Evolutionary conservation across 2,113 vertebrate species (phyloP), one percentile per base, ranked within the genome.

Genomic region (Archocentrus centrarchus): DNA sequence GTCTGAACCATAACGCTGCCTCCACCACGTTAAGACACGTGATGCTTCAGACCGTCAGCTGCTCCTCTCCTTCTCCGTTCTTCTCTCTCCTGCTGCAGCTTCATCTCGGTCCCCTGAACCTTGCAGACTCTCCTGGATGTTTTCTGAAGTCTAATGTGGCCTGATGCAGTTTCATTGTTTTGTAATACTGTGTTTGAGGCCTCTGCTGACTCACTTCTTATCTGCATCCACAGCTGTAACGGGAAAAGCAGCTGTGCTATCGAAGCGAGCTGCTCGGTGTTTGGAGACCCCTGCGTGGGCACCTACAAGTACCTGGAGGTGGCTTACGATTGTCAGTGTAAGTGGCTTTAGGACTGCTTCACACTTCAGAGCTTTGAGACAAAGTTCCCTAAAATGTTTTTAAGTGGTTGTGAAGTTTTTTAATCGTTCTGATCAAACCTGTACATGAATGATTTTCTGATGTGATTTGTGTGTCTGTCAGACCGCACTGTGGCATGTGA

Each of bases 281-380:
- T 82, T 4, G 80, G 70, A n/a, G 80, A 82, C 14, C 58, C 80
- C 6, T 82, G 80, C 32, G 3, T 2, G 1, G 66, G 58, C 14
- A 75, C 39, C 68, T 62, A 53, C 30, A 62, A 81, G 41, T 81
- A 81, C 30, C 59, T 81, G 11, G 20, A 81, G 18, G 79, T 81
- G 53, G 63, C 22, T 3, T 80, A 80, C 37, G 14, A 18, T 4
- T 81, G 79, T 44, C n/a, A 77, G 35, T 5, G 75, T 8, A 13
- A 59, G 75, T 39, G 39, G 1, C 55, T 37, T 64, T 13, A 0
- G n/a, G 63, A 22, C 62, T 5, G 44, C 44, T 5, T 47, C 39
- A 55, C 41, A 63, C 32, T 39, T n/a, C 61, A 22, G 61, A 63
- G 62, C 62, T 7, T 63, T 8, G 61, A 35, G 37, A 39, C 37